Evolutionary conservation across 2,888 invertebrate genomes (phyloP), one percentile per base, ranked within the genome.

Genomic region (Aspidiotus rigidus): DNA sequence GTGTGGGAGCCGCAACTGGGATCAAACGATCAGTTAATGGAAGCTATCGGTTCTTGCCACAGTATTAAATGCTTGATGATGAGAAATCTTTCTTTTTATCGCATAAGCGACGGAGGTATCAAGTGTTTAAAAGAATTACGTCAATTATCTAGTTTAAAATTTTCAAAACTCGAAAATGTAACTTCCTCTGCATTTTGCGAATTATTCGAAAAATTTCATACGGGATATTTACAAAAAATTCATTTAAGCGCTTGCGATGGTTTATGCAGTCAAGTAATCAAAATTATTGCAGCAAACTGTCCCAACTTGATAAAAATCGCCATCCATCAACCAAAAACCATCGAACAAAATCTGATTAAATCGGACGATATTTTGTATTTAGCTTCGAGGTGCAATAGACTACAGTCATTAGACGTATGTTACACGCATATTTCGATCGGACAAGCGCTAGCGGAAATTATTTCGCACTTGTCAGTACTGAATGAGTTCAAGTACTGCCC

Each of bases 1-100:
- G 60, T 67, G 7, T 67, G 67, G 67, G 59, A 67, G 60, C 67
- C 67, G 0, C 67, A 67, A 11, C 59, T 67, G 17, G 67, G 67
- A 15, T 67, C 67, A 28, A 59, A 67, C 53, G 60, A 67, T 49
- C 67, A 49, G 60, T 44, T 67, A 53, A 67, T 67, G 28, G 39
- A 60, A 44, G 67, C 67, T 3, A 67, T 67, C 10, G 56, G 56
- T 7, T 49, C 41, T 28, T 67, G 67, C 15, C 16, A 6, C 42
- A 42, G 39, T 9, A 28, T 67, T 6, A 49, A 17, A 17, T 44
- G 60, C 13, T 28, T 67, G 11, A 39, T 67, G 11, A 57, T 67
- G 7, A 57, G 60, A 40, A 67, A 67, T 15, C 39, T 67, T 11
- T 42, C 60, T 13, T 67, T 67, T 16, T 67, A 60, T n/a, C 28